Base-by-base conservation (phyloP, 1,140 invertebrate species). In the Drosophila kepulauana region DNA sequence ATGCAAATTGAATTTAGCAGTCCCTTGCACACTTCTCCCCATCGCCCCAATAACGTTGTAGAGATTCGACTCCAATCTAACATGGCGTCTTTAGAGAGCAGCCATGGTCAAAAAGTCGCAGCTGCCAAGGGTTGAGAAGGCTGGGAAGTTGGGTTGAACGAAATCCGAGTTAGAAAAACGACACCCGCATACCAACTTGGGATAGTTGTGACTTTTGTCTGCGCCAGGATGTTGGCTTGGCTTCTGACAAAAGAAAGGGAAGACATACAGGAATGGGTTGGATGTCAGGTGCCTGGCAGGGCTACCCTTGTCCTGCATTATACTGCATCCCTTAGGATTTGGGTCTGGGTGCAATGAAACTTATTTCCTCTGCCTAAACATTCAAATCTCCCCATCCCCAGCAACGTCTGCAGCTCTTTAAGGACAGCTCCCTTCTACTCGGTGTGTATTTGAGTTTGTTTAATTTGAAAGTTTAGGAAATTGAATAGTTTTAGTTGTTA, bases 181-280 rank as follows among this genome's bases (percentile, higher is more conserved):
- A 70, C 28, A 76, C 65, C 61, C 64, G 48, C 52, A 63, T 81
- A 52, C 68, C 58, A 64, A 85, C 78, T 79, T 85, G 86, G 86
- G 81, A 89, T 89, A 89, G 85, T 89, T 89, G 81, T 89, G 85
- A 89, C 85, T 89, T 90, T 78, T 78, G 81, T 74, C 75, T 89
- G 85, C 76, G 78, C 74, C 68, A 61, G 46, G 62, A 80, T 64
- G 69, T 81, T 78, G 78, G 86, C 57, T 89, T 89, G 74, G 77
- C 84, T 89, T 81, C 43, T 51, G 56, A 41, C 13, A 7, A 20
- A 13, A 1, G 33, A 46, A n/a, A 56, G 62, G 43, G 66, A 6
- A 43, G 57, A 25, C 1, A 5, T 13, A 28, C n/a, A 2, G 51
- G 46, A 35, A n/a, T 2, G 67, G 28, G 41, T 25, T 20, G 30